Conservation (phyloP, 2,888 invertebrate genomes). For the Cynaeus angustus region DNA sequence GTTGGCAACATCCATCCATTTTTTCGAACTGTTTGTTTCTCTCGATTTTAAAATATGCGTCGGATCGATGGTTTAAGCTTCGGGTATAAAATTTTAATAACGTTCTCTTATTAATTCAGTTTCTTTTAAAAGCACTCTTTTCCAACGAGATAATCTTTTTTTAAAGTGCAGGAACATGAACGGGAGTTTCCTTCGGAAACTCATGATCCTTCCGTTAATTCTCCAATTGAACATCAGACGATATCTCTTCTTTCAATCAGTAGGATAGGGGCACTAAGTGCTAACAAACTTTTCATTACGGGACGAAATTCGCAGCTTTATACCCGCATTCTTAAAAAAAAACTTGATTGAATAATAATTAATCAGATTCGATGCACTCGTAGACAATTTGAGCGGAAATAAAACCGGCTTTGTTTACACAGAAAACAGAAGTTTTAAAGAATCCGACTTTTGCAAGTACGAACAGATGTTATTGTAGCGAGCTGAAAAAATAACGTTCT, state of each 20-base stretch:
- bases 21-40: too few species aligned
- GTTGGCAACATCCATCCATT: background rate
- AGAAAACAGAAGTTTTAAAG: constrained; percentile 7
- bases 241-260: constrained; percentile 51
- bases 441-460: background rate
- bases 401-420: constrained; percentile 3
- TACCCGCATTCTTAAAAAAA: constrained; percentile 4
- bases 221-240: constrained; percentile 51
- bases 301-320: constrained; percentile 7
- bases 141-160: constrained; percentile 46
- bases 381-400: background rate
- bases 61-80: constrained; percentile 8
- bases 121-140: constrained; percentile 35
- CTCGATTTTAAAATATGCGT: background rate
- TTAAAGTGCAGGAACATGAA: constrained; percentile 51
- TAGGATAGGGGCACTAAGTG: constrained; percentile 36
- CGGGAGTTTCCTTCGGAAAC: constrained; percentile 16
- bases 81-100: constrained; percentile 24
- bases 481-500: constrained; percentile 14
- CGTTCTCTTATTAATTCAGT: constrained; percentile 31
- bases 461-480: constrained; percentile 7
- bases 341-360: constrained; percentile 1
- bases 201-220: constrained; percentile 50
- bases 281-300: constrained; percentile 37
- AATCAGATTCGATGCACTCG: background rate